Percentiles rank a stretch among this genome's conserved stretches.
phyloP scores from a whole-genome alignment of 2,888 invertebrate genomes.

The Germaria angustata region DNA sequence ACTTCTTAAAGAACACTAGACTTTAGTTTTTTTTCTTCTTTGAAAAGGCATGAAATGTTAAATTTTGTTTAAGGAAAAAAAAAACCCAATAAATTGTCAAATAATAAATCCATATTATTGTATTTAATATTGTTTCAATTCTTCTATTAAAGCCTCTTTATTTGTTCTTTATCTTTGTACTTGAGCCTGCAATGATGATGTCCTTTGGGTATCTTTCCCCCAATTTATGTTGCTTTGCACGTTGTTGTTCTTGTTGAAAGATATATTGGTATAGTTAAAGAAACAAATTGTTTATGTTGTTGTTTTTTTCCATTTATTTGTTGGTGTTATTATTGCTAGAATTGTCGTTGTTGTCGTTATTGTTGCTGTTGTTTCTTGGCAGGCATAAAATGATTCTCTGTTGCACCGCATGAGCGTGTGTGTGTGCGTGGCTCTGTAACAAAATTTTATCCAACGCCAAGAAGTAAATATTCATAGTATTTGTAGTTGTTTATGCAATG shows the following conservation, averaged over 20 bases:
- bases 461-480: conserved; percentile 65
- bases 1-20: too few relatives aligned
- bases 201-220: conserved; percentile 29
- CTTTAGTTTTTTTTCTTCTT: too few relatives aligned
- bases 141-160: too few relatives aligned
- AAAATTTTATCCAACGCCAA: conserved; percentile 62
- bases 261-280: conserved; percentile 64
- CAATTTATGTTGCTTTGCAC: conserved; percentile 5
- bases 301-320: conserved; percentile 38
- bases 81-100: too few relatives aligned
- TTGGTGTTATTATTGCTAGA: conserved; percentile 60
- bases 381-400: conserved; percentile 49
- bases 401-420: conserved; percentile 26
- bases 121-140: too few relatives aligned
- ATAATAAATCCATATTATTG: too few relatives aligned
- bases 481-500: conserved; percentile 24
- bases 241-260: conserved; percentile 42
- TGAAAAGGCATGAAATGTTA: too few relatives aligned
- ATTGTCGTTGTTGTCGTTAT: conserved; percentile 40
- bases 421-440: conserved; percentile 15
- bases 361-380: conserved; percentile 55
- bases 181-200: too few relatives aligned
- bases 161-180: too few relatives aligned
- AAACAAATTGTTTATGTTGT: conserved; percentile 65
- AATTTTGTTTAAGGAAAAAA: too few relatives aligned